A percentile compares a stretch with the other conserved stretches of the same genome.
Evolutionary conservation across 2,888 invertebrate species (phyloP).

Genomic region (Noctua janthe): DNA sequence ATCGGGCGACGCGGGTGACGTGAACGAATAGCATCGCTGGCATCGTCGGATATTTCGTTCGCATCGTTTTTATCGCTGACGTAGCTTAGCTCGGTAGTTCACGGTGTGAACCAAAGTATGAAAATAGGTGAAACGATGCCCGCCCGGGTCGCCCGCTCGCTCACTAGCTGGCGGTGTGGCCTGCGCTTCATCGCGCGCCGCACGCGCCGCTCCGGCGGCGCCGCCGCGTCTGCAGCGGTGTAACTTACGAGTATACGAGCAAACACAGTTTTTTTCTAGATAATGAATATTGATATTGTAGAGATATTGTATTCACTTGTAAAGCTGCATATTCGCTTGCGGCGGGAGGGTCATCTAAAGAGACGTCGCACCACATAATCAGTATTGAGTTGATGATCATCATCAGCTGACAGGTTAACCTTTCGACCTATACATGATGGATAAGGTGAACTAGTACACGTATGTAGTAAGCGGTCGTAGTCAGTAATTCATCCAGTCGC

Average conservation of each 20-base stretch:
- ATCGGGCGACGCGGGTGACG: too few species aligned
- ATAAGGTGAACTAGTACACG: background rate
- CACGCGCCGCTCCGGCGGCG: background rate
- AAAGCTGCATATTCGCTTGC: background rate
- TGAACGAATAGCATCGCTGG: too few species aligned
- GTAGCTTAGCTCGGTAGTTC: too few species aligned
- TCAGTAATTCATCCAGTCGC: background rate
- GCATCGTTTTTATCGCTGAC: too few species aligned
- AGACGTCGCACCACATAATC: too few species aligned
- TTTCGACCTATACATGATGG: background rate
- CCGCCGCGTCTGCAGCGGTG: background rate
- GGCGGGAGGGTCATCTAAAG: background rate
- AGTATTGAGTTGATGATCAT: too few species aligned
- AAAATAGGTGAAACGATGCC: too few species aligned
- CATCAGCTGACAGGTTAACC: background rate
- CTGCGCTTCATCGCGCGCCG: background rate
- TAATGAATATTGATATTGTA: conserved; percentile 5
- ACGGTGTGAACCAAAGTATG: too few species aligned
- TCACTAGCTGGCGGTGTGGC: too few species aligned
- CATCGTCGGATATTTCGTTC: too few species aligned
- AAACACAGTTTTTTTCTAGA: conserved; percentile 2
- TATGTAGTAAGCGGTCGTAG: background rate
- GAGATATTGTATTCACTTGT: background rate
- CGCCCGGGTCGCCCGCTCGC: background rate
- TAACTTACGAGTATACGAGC: background rate